phyloP scores from a whole-genome alignment of 2,113 vertebrate genomes.

The Dendropsophus ebraccatus region DNA sequence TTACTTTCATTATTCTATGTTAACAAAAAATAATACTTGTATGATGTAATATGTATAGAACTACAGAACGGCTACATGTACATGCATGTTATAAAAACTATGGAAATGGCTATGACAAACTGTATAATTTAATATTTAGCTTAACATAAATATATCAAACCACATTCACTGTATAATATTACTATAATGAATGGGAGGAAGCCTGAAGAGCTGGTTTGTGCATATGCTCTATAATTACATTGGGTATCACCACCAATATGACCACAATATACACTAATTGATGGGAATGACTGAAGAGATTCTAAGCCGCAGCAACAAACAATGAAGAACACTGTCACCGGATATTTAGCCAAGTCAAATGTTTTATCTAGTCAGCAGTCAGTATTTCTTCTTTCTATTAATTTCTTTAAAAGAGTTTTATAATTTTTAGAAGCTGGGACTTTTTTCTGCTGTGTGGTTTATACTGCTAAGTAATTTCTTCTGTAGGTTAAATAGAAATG shows the following conservation, averaged over 20 bases:
- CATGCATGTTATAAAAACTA: not conserved
- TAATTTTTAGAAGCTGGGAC: not conserved
- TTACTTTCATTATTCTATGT: too few species aligned
- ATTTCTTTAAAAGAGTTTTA: not conserved
- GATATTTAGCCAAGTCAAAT: not conserved
- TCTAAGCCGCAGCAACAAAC: constrained; percentile 7
- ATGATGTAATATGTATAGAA: not conserved
- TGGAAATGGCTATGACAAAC: not conserved
- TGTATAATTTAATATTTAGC: constrained; percentile 21
- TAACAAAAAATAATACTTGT: too few species aligned
- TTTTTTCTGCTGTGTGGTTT: constrained; percentile 7
- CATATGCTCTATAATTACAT: constrained; percentile 39
- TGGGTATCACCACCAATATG: constrained; percentile 28
- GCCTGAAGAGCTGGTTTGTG: constrained; percentile 12
- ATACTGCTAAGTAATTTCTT: not conserved
- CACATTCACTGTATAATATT: not conserved
- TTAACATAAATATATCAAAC: constrained; percentile 6
- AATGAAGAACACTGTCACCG: not conserved
- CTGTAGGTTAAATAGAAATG: constrained; percentile 37
- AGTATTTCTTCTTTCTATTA: not conserved
- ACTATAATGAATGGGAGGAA: constrained; percentile 33
- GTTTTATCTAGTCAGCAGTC: not conserved
- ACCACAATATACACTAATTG: constrained; percentile 26
- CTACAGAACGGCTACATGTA: not conserved
- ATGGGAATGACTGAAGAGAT: constrained; percentile 15